Evolutionary conservation across 1,140 invertebrate species (phyloP), one percentile per base, ranked within the genome.

Genomic region (Sipha flava): DNA sequence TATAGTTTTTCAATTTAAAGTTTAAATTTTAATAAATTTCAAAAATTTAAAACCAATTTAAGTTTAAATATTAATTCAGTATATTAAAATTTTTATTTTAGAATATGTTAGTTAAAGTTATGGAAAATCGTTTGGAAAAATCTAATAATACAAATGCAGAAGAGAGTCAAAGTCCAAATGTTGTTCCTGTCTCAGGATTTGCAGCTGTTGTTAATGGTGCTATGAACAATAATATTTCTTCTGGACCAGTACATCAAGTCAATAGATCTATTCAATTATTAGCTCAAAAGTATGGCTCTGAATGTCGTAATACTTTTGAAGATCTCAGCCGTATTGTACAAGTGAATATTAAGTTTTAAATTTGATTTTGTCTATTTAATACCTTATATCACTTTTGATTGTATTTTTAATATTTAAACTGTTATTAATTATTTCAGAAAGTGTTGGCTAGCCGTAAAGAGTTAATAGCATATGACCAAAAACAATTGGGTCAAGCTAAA

Each of bases 311-410:
- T 16, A 93, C 94, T 3, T 98, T 98, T 86, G 96, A 98, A 85
- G 96, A 98, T 84, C 88, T 99, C 0, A 97, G 95, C 84, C 96
- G 98, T 86, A 95, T 97, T 70, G 97, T 98, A 79, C 93, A 85
- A 82, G 84, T 84, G 66, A 81, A 40, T 80, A 34, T 43, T 14
- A 49, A 79, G 29, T 10, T 45, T 18, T 37, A 21, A 37, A 21
- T 40, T 66, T 14, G 0, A 18, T 62, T 3, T 18, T 23, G 10
- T 31, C 4, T 62, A 2, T 59, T 59, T 7, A 16, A 14, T 31
- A 29, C 3, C 29, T 31, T 18, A 16, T 18, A 18, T 12, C 16
- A 16, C 10, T 59, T 31, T 31, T 18, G 31, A 29, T 57, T 54
- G 9, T 14, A 29, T 26, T 45, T 45, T 45, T 12, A 12, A 12